Percentiles rank a stretch among this genome's conserved stretches.
phyloP scores from a whole-genome alignment of 2,888 invertebrate species.

The Sipha maydis region DNA sequence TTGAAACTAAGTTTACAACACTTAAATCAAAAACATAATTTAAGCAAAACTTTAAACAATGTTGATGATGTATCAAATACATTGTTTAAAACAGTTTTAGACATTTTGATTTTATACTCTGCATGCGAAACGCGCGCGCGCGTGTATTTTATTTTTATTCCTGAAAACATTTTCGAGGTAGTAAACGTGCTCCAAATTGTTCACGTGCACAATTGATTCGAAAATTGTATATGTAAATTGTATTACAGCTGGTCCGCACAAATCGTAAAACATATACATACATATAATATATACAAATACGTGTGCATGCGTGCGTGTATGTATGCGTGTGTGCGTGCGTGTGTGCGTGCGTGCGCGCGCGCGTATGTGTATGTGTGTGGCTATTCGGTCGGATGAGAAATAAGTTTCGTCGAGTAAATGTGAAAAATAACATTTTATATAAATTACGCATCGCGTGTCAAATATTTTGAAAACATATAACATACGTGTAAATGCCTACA shows the following conservation, averaged over 20 bases:
- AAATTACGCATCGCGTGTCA: no score
- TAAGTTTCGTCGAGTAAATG: no score
- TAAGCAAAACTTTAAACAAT: no score
- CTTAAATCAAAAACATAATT: no score
- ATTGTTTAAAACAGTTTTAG: no score
- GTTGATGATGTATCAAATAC: no score
- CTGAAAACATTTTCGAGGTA: not conserved
- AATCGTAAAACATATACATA: not conserved
- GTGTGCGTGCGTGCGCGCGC: not conserved
- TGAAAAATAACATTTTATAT: no score
- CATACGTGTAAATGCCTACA: no score
- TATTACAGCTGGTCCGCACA: not conserved
- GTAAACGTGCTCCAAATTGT: not conserved
- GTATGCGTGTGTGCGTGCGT: not conserved
- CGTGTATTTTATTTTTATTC: not conserved
- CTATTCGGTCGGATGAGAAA: not conserved
- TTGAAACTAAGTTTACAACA: no score
- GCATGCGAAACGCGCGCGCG: not conserved
- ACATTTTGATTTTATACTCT: no score
- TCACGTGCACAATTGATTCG: conserved; percentile 9
- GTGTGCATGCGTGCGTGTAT: not conserved
- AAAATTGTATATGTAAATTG: not conserved
- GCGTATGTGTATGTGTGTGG: not conserved
- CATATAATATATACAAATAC: no score
- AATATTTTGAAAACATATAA: no score